These are phyloP conservation scores for Metalampra italica DNA, from an alignment of 2,888 invertebrate species.

Conservation along the genomic window DNA sequence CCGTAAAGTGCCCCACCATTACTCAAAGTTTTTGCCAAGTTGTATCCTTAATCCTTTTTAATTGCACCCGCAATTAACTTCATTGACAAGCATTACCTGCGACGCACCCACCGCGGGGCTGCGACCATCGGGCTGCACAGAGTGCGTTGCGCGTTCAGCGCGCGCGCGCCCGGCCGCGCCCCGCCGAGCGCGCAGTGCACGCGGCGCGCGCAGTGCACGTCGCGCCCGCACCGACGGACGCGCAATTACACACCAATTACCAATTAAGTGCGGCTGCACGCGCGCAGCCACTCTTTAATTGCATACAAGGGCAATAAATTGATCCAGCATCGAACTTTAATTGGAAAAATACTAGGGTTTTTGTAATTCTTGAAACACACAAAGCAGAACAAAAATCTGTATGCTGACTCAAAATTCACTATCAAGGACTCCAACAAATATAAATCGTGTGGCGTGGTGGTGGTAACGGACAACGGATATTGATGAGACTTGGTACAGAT, in stretches of 20 bases:
- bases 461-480: too few species aligned
- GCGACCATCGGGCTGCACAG: neutral
- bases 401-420: too few species aligned
- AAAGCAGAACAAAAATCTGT: too few species aligned
- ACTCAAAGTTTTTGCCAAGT: too few species aligned
- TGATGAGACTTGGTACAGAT: too few species aligned
- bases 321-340: neutral
- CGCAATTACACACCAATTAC: conserved; percentile 11
- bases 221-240: neutral
- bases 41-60: too few species aligned
- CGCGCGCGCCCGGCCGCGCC: too few species aligned
- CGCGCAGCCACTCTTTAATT: conserved; percentile 2
- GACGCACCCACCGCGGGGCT: neutral
- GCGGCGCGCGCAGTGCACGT: neutral
- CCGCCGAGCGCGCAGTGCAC: neutral
- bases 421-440: too few species aligned
- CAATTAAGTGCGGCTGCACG: conserved; percentile 4
- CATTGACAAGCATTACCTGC: conserved; percentile 6
- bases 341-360: neutral
- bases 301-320: neutral
- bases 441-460: too few species aligned
- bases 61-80: conserved; percentile 7
- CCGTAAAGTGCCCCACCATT: neutral
- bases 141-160: neutral
- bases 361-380: too few species aligned